phyloP scores from a whole-genome alignment of 1,140 invertebrate genomes.

The Drosophila ambigua region DNA sequence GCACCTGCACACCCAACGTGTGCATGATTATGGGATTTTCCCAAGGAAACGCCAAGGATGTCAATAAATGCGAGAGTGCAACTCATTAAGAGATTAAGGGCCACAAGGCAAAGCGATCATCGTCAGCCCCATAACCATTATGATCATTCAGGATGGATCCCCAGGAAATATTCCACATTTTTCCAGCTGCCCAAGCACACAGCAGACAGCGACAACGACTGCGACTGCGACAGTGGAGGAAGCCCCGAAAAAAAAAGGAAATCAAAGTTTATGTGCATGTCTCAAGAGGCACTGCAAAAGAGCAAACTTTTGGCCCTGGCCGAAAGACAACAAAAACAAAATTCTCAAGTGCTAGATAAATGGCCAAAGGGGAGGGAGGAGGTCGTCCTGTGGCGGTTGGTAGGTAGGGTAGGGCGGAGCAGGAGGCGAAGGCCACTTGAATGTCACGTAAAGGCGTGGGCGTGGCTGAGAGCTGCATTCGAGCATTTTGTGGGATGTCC shows the following conservation, averaged over 20 bases:
- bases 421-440: conserved; percentile 44
- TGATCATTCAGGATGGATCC: no score
- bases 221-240: no score
- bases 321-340: conserved; percentile 57
- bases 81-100: conserved; percentile 78
- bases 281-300: conserved; percentile 61
- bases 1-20: conserved; percentile 14
- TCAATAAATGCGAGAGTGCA: conserved; percentile 74
- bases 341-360: conserved; percentile 66
- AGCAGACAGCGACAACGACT: background rate
- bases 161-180: conserved; percentile 8
- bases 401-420: background rate
- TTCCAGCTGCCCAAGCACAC: conserved; percentile 21
- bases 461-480: conserved; percentile 38
- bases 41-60: conserved; percentile 51
- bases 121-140: conserved; percentile 8
- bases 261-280: conserved; percentile 64
- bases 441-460: conserved; percentile 47
- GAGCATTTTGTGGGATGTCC: conserved; percentile 28
- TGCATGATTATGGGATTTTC: conserved; percentile 68
- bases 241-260: conserved; percentile 21
- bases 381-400: background rate
- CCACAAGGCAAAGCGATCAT: conserved; percentile 49
- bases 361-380: conserved; percentile 33
- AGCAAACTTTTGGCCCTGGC: conserved; percentile 50